Evolutionary conservation across 2,888 invertebrate genomes (phyloP).

Genomic region (Eupithecia insigniata): DNA sequence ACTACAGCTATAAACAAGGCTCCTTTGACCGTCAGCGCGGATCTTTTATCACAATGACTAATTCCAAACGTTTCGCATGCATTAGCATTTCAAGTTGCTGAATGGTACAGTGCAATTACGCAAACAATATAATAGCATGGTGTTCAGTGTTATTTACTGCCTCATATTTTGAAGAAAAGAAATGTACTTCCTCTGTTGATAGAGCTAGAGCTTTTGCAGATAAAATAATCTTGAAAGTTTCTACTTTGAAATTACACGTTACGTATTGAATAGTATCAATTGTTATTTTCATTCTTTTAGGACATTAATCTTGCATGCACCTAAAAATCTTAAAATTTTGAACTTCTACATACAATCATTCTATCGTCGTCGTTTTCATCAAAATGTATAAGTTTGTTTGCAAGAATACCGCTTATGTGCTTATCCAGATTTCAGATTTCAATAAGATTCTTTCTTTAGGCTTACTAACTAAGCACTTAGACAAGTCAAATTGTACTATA

Average conservation of each 20-base stretch:
- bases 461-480: no score
- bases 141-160: constrained; percentile 70
- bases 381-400: background rate
- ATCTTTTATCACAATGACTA: constrained; percentile 57
- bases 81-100: constrained; percentile 71
- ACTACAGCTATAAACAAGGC: constrained; percentile 36
- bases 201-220: constrained; percentile 23
- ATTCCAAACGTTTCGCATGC: constrained; percentile 63
- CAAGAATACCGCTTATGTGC: no score
- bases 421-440: no score
- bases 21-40: constrained; percentile 45
- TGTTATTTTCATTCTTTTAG: background rate
- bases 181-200: constrained; percentile 56
- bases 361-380: background rate
- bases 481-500: no score
- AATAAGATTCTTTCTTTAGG: no score
- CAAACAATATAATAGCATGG: constrained; percentile 76
- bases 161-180: constrained; percentile 63
- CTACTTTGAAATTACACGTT: background rate
- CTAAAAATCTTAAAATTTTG: background rate
- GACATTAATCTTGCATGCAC: background rate
- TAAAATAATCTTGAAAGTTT: background rate
- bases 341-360: background rate
- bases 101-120: constrained; percentile 72
- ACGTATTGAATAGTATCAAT: background rate